phyloP scores from a whole-genome alignment of 1,140 invertebrate genomes.

The Dolichoris vasculosae region DNA sequence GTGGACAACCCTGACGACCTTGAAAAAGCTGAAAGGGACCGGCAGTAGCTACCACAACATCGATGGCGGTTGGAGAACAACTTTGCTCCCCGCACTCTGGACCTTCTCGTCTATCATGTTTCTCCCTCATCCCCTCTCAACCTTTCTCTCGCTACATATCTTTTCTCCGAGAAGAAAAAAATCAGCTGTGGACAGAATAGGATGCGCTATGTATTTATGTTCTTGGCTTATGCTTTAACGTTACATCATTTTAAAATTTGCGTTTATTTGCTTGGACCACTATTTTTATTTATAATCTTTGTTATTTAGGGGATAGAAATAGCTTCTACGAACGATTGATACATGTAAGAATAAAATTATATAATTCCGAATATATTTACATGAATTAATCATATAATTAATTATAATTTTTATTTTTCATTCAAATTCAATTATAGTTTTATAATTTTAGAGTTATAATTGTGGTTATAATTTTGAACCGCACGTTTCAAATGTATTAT shows the following conservation, averaged over 20 bases:
- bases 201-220: background rate
- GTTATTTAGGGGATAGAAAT: too few relatives aligned
- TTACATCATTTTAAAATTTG: background rate
- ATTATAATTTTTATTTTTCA: too few relatives aligned
- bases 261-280: too few relatives aligned
- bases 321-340: too few relatives aligned
- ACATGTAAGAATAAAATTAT: too few relatives aligned
- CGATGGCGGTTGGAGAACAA: background rate
- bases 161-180: background rate
- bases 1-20: conserved; percentile 36
- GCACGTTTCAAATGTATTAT: too few relatives aligned
- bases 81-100: background rate
- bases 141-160: background rate
- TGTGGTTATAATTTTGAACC: too few relatives aligned
- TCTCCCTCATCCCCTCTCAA: background rate
- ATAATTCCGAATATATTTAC: too few relatives aligned
- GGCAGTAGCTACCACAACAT: background rate
- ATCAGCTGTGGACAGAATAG: background rate
- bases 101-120: background rate
- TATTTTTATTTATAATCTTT: too few relatives aligned
- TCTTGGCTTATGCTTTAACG: background rate
- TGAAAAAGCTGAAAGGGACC: conserved; percentile 13
- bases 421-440: too few relatives aligned
- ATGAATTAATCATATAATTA: too few relatives aligned
- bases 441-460: too few relatives aligned